These are phyloP conservation scores for Vulpes vulpes DNA, from an alignment of 2,113 vertebrate species.

Conservation along the genomic window DNA sequence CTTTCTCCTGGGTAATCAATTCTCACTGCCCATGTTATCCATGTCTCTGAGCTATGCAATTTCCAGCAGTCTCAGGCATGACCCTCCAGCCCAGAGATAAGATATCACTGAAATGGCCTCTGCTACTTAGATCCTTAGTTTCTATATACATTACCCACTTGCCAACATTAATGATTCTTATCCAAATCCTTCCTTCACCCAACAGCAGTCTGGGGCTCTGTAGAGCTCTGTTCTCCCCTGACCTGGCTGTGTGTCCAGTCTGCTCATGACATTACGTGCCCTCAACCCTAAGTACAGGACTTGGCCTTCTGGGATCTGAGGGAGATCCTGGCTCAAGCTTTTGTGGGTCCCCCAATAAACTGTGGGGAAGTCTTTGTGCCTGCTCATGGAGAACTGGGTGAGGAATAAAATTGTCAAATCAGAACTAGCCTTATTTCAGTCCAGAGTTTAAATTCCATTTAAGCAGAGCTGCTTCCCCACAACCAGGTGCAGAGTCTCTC, in stretches of 20 bases:
- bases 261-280: too few species aligned
- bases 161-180: background rate
- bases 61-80: background rate
- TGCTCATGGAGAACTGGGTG: background rate
- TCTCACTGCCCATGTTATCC: too few species aligned
- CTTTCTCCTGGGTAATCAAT: background rate
- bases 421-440: rapidly evolving
- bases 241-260: background rate
- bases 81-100: background rate
- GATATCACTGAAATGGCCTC: background rate
- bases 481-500: background rate
- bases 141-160: background rate
- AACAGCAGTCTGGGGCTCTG: background rate
- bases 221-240: background rate
- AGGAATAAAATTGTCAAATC: too few species aligned
- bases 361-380: background rate
- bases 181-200: background rate
- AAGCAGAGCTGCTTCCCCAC: background rate
- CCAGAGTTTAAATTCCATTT: background rate
- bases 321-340: background rate
- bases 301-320: rapidly evolving
- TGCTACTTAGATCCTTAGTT: background rate
- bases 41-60: background rate
- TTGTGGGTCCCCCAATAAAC: rapidly evolving
- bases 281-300: background rate